Percentiles rank a stretch among this genome's conserved stretches.
These are phyloP conservation scores for Mustela nigripes DNA, from an alignment of 2,113 vertebrate species.

Conservation along the genomic window DNA sequence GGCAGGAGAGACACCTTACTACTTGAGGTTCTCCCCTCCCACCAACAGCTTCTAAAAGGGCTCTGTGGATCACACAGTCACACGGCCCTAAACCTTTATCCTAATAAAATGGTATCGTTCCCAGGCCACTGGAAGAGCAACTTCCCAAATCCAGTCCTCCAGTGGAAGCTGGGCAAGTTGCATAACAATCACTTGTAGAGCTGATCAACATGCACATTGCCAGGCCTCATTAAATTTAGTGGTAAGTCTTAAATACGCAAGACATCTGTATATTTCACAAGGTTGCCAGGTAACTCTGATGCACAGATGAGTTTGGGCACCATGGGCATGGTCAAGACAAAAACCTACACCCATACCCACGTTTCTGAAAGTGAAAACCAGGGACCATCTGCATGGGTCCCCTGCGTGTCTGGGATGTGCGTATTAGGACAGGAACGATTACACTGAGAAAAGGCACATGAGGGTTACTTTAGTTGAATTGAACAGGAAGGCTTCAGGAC, in stretches of 20 bases:
- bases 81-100: not conserved
- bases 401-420: not conserved
- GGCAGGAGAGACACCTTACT: not conserved
- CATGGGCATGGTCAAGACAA: not conserved
- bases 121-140: not conserved
- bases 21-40: not conserved
- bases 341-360: not conserved
- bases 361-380: not conserved
- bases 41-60: not conserved
- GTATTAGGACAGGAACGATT: not conserved
- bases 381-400: not conserved
- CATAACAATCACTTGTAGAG: not conserved
- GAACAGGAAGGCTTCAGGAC: not conserved
- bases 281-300: not conserved
- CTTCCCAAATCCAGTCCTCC: not conserved
- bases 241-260: not conserved
- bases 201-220: not conserved
- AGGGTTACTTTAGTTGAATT: not conserved
- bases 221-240: not conserved
- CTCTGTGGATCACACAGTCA: not conserved
- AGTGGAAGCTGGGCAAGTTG: not conserved
- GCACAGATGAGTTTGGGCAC: not conserved
- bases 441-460: not conserved
- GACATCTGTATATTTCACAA: not conserved
- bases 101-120: not conserved